Evolutionary conservation across 2,888 invertebrate genomes (phyloP), one percentile per base, ranked within the genome.

Genomic region (Harmothoe impar): DNA sequence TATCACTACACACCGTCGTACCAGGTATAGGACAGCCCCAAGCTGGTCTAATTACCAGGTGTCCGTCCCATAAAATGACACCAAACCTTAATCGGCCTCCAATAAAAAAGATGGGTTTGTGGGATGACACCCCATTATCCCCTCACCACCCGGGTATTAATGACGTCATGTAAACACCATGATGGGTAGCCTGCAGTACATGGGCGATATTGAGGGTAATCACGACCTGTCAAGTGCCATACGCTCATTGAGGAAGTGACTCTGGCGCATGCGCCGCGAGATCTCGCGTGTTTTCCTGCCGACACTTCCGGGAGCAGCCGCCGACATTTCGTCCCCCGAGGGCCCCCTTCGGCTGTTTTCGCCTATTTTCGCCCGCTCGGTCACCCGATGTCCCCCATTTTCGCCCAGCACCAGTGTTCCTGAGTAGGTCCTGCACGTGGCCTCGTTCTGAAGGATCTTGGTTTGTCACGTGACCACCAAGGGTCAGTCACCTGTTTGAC

Each of bases 231-330:
- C 72, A 72, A 72, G 72, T 72, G 72, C 72, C 72, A 29, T 29
- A 29, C 72, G 72, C 72, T 72, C 29, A 72, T 72, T 72, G 15
- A 72, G 72, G 29, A 72, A 72, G 72, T 72, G 72, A 72, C 72
- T 72, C 72, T 3, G 25, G 31, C 17, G 25, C 29, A 72, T 72
- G 72, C 29, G 29, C 62, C 0, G 62, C 29, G 72, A 72, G 29
- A 72, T 29, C 29, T 72, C 72, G 72, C 72, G 72, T 72, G 72
- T 72, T 72, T 62, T 72, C 72, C 29, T 25, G 72, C 72, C 72
- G 25, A 72, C 15, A 29, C 72, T n/a, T 29, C 29, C 7, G n/a
- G 29, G 72, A 72, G 29, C 72, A 72, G 72, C 20, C 25, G 72
- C 20, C 72, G 72, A 29, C 72, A 72, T 29, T 72, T 25, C 72